A percentile compares a stretch with the other conserved stretches of the same genome.
phyloP scores from a whole-genome alignment of 2,113 vertebrate genomes.

The Stictonetta naevosa region DNA sequence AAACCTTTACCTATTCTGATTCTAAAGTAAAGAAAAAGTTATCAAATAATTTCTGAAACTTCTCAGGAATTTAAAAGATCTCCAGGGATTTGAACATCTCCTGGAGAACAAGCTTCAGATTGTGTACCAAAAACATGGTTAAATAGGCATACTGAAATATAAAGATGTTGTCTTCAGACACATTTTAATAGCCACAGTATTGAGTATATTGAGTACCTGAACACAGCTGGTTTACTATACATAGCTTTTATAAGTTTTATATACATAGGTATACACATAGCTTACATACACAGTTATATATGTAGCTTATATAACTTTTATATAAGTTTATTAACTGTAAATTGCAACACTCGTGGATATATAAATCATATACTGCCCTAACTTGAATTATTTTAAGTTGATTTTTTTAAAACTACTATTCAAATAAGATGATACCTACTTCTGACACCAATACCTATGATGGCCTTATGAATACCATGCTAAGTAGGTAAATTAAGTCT shows the following conservation, averaged over 20 bases:
- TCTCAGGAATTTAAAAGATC: neutral
- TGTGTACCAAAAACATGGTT: fast-evolving
- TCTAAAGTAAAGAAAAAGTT: neutral
- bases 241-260: neutral
- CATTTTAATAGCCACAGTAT: neutral
- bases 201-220: neutral
- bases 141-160: neutral
- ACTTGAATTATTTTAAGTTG: neutral
- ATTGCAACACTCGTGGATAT: neutral
- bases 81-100: neutral
- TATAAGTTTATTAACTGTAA: neutral
- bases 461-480: neutral
- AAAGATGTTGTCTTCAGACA: neutral
- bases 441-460: neutral
- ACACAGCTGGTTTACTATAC: neutral
- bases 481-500: neutral
- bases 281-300: too few relatives aligned
- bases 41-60: neutral
- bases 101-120: neutral
- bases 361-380: neutral
- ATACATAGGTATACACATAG: neutral
- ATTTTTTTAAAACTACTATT: neutral
- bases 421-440: neutral
- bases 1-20: neutral
- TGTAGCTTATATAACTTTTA: neutral